Conservation (phyloP, 2,113 vertebrate genomes). For the Illadopsis cleaveri region DNA sequence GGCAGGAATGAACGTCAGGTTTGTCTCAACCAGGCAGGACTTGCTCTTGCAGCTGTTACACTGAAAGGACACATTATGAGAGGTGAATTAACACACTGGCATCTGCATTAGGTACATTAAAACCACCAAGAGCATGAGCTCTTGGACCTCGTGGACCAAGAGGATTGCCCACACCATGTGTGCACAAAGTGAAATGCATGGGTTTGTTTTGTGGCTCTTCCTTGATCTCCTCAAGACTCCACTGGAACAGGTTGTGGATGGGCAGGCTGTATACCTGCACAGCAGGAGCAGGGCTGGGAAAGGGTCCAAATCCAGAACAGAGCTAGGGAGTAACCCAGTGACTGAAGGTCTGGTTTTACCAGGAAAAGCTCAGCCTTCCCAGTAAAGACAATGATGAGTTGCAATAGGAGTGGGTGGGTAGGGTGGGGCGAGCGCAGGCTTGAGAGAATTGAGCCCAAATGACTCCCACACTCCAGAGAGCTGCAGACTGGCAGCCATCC, state of each 20-base stretch:
- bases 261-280: conserved; percentile 8
- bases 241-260: neutral
- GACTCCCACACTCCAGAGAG: conserved; percentile 25
- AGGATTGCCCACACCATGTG: neutral
- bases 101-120: neutral
- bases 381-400: neutral
- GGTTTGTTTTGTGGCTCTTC: neutral
- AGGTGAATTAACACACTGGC: conserved; percentile 3
- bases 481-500: neutral
- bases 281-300: neutral
- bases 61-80: conserved; percentile 38
- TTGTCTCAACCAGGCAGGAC: neutral
- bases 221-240: neutral
- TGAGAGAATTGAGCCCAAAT: conserved; percentile 54
- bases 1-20: neutral
- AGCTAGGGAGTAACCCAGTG: conserved; percentile 3
- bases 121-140: neutral
- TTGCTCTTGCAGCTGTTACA: neutral
- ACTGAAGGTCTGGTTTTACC: conserved; percentile 52
- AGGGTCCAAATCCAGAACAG: neutral
- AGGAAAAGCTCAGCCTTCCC: conserved; percentile 3
- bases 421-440: conserved; percentile 25
- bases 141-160: neutral
- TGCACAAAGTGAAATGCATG: neutral
- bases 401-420: conserved; percentile 20